phyloP scores from a whole-genome alignment of 2,888 invertebrate species.

The Chalcis sispes region DNA sequence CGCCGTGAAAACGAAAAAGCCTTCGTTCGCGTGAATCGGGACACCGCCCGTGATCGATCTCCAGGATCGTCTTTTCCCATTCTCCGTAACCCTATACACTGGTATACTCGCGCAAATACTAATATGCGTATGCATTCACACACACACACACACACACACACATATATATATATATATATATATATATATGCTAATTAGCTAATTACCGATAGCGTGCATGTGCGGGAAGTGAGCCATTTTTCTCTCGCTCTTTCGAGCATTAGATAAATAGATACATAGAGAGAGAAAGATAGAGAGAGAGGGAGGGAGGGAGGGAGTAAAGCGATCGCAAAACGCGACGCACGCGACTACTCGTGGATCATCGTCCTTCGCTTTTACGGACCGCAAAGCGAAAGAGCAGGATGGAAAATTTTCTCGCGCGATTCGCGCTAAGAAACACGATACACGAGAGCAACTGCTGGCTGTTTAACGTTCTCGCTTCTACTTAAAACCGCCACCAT shows the following conservation, averaged over 20 bases:
- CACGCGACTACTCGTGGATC: conserved; percentile 24
- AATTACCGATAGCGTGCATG: conserved; percentile 20
- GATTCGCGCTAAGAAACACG: conserved; percentile 25
- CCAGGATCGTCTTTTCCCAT: not conserved
- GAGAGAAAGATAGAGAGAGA: too few relatives aligned
- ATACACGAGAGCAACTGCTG: too few relatives aligned
- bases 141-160: not conserved
- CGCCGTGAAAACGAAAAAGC: not conserved
- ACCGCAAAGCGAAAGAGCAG: not conserved
- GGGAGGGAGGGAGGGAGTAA: too few relatives aligned
- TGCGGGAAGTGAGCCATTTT: conserved; percentile 44
- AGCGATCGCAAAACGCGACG: not conserved
- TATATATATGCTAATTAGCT: conserved; percentile 34
- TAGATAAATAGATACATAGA: too few relatives aligned
- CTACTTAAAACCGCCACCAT: not conserved
- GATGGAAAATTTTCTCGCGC: conserved; percentile 20
- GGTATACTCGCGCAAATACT: not conserved
- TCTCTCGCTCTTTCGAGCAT: conserved; percentile 32
- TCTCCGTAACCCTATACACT: not conserved
- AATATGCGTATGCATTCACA: not conserved
- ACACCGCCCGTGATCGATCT: conserved; percentile 12
- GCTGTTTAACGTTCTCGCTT: too few relatives aligned
- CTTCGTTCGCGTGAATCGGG: conserved; percentile 39
- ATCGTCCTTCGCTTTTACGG: conserved; percentile 36
- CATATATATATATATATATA: not conserved